phyloP scores from a whole-genome alignment of 37 sponge, comb jelly and placozoan genomes.

The Petrosia ficiformis region DNA sequence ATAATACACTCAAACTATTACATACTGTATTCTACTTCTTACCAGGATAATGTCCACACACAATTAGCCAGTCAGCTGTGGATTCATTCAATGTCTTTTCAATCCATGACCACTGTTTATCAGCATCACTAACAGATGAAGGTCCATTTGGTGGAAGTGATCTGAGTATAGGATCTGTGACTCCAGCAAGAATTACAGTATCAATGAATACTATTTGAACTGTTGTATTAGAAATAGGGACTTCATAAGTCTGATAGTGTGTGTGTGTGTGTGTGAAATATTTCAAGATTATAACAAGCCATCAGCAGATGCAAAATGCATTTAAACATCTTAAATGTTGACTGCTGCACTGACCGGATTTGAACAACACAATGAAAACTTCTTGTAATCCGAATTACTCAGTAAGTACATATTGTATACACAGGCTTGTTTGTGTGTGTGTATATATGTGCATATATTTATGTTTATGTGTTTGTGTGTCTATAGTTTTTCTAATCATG shows the following conservation, averaged over 20 bases:
- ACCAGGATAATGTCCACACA: slow-evolving; percentile 74
- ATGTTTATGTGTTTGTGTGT: slow-evolving; percentile 31
- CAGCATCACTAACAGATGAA: slow-evolving; percentile 2
- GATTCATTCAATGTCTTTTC: slow-evolving; percentile 50
- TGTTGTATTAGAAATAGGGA: slow-evolving; percentile 12
- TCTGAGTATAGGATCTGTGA: slow-evolving; percentile 33
- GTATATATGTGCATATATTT: too few relatives aligned
- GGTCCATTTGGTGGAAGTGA: slow-evolving; percentile 24
- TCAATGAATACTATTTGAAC: slow-evolving; percentile 72
- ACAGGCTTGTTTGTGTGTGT: too few relatives aligned
- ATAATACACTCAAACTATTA: too few relatives aligned
- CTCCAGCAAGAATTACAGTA: slow-evolving; percentile 50
- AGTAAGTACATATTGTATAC: not conserved
- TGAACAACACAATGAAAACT: too few relatives aligned
- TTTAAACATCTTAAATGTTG: too few relatives aligned
- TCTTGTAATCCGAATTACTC: not conserved
- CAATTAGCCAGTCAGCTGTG: slow-evolving; percentile 67
- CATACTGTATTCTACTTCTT: not conserved
- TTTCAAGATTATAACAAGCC: too few relatives aligned
- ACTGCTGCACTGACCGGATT: too few relatives aligned
- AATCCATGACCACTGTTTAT: slow-evolving; percentile 66
- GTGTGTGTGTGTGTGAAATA: slow-evolving; percentile 19
- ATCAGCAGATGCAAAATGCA: too few relatives aligned
- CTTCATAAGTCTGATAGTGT: slow-evolving; percentile 17
- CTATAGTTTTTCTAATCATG: slow-evolving; percentile 14